phyloP scores from a whole-genome alignment of 2,797 vertebrate genomes.

The Chaunax sp. region DNA sequence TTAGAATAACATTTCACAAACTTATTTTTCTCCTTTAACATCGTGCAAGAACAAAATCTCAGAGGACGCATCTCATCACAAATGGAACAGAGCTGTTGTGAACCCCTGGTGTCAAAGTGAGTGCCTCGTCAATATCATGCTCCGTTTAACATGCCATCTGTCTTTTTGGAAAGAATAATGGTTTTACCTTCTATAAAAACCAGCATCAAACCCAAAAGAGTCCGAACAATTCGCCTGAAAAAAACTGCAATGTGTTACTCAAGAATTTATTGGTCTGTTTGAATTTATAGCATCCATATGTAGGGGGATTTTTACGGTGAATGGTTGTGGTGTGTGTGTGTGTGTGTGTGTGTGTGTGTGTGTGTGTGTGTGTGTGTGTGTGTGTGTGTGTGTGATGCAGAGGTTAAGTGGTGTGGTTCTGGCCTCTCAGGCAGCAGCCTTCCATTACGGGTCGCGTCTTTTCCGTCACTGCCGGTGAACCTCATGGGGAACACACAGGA shows the following conservation, averaged over 20 bases:
- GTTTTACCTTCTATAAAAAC: slow-evolving; percentile 53
- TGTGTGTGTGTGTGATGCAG: slow-evolving; percentile 40
- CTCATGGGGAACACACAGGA: slow-evolving; percentile 30
- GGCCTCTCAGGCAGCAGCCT: slow-evolving; percentile 59
- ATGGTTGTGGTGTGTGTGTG: slow-evolving; percentile 31
- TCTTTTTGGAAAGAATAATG: slow-evolving; percentile 50
- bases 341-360: background rate
- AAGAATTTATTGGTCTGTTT: slow-evolving; percentile 69
- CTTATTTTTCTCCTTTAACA: background rate
- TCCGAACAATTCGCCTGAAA: slow-evolving; percentile 31
- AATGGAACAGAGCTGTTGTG: slow-evolving; percentile 18
- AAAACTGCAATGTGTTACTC: slow-evolving; percentile 42
- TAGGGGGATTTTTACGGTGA: slow-evolving; percentile 50
- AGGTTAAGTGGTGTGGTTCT: slow-evolving; percentile 74
- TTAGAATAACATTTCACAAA: slow-evolving; percentile 22
- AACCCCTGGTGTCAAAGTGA: slow-evolving; percentile 14
- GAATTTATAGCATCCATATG: slow-evolving; percentile 75
- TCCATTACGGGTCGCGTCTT: slow-evolving; percentile 58
- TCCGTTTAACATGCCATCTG: slow-evolving; percentile 56
- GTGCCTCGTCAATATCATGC: slow-evolving; percentile 37
- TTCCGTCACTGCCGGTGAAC: slow-evolving; percentile 45
- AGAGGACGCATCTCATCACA: slow-evolving; percentile 9
- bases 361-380: slow-evolving; percentile 18
- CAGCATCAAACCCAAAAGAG: slow-evolving; percentile 52
- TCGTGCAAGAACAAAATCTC: background rate